phyloP scores from a whole-genome alignment of 2,888 invertebrate species.

The Bellardia pandia region DNA sequence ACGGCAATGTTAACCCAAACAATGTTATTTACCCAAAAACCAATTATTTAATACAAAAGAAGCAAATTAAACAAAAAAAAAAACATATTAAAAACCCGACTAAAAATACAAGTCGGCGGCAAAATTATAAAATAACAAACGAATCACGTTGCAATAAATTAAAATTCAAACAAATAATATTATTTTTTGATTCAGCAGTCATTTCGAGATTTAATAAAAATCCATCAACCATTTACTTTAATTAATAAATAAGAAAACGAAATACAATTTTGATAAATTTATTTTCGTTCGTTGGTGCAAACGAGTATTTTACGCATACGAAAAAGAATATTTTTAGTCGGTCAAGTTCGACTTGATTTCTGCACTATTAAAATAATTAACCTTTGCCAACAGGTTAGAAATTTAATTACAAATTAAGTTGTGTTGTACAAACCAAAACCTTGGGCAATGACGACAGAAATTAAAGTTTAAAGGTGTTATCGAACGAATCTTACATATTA shows the following conservation, averaged over 20 bases:
- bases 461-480: too few relatives aligned
- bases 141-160: constrained; percentile 40
- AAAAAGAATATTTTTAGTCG: not conserved
- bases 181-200: constrained; percentile 18
- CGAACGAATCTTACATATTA: too few relatives aligned
- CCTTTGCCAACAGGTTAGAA: not conserved
- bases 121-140: constrained; percentile 19
- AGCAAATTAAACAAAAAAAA: constrained; percentile 9
- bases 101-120: constrained; percentile 22
- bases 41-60: constrained; percentile 28
- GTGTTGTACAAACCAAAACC: too few relatives aligned
- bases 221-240: constrained; percentile 31
- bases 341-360: constrained; percentile 32
- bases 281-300: not conserved
- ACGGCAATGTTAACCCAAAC: not conserved
- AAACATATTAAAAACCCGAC: not conserved
- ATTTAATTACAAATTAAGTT: not conserved
- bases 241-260: constrained; percentile 17
- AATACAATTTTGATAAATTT: constrained; percentile 6
- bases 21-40: constrained; percentile 17
- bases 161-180: not conserved
- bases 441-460: too few relatives aligned
- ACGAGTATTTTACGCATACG: constrained; percentile 4
- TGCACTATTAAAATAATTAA: not conserved
- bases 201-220: constrained; percentile 37